Conservation (phyloP, 2,797 vertebrate genomes). For the Dendrocincla tyrannina region DNA sequence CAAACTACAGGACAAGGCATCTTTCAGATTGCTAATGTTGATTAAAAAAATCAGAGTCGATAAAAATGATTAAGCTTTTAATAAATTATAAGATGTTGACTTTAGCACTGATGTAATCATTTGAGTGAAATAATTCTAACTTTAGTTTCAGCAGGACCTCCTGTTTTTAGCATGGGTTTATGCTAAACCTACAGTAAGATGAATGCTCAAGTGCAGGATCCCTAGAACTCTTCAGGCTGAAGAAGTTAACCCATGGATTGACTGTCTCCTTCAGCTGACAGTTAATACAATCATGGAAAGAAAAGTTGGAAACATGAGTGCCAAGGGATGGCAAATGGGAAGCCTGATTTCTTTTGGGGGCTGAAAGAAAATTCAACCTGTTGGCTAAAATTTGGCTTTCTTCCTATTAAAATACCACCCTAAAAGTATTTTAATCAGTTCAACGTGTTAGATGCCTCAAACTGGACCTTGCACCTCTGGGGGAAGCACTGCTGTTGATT, state of each 20-base stretch:
- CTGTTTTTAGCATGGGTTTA: background rate
- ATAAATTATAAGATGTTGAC: background rate
- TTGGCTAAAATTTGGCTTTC: conserved; percentile 47
- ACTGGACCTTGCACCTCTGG: background rate
- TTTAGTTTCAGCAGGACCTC: background rate
- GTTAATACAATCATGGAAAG: conserved; percentile 12
- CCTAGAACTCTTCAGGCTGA: background rate
- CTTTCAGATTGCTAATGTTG: background rate
- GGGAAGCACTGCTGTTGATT: background rate
- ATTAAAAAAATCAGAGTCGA: background rate
- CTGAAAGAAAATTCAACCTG: conserved; percentile 65
- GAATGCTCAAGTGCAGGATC: background rate
- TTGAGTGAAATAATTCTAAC: background rate
- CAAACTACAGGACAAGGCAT: background rate
- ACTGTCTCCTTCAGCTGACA: background rate
- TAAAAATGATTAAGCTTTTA: accelerated
- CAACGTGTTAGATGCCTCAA: background rate
- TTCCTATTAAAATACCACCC: conserved; percentile 51
- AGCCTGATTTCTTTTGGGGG: conserved; percentile 31
- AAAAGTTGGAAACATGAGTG: conserved; percentile 29
- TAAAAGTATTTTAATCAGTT: conserved; percentile 12
- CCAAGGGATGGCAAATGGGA: conserved; percentile 56
- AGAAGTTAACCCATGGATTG: background rate
- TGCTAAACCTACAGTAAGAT: background rate
- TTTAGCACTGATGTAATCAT: background rate